Conservation (phyloP, 2,888 invertebrate genomes). For the Drosophila sordidula region DNA sequence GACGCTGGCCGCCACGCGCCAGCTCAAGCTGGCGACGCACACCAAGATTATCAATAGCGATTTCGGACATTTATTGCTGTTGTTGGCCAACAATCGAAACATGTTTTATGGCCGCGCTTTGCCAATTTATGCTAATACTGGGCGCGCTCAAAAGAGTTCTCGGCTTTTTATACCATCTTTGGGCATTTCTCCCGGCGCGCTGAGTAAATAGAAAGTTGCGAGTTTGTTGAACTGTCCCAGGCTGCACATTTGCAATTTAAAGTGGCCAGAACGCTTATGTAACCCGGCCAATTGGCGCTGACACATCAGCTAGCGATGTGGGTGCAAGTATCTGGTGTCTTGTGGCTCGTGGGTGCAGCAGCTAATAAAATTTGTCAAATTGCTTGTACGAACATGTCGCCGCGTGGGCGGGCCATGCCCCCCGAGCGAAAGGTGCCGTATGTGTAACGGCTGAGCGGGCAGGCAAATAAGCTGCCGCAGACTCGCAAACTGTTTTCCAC, state of each 20-base stretch:
- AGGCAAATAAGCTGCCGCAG: conserved; percentile 30
- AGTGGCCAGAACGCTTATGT: conserved; percentile 40
- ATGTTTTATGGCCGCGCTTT: conserved; percentile 53
- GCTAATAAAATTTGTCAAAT: conserved; percentile 78
- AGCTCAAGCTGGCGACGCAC: conserved; percentile 10
- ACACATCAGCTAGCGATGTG: conserved; percentile 30
- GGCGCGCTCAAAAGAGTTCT: conserved; percentile 51
- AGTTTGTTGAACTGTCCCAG: conserved; percentile 50
- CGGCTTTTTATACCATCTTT: conserved; percentile 59
- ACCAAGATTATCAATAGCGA: conserved; percentile 6
- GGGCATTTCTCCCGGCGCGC: conserved; percentile 26
- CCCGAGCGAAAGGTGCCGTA: conserved; percentile 69
- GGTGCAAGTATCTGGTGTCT: conserved; percentile 28
- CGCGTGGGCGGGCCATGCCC: conserved; percentile 50
- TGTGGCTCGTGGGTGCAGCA: conserved; percentile 58
- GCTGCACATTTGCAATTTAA: conserved; percentile 51
- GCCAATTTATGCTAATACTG: conserved; percentile 75
- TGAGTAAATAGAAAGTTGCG: conserved; percentile 75
- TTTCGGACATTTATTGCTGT: conserved; percentile 4
- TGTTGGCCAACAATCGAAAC: conserved; percentile 64
- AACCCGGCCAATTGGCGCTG: conserved; percentile 31
- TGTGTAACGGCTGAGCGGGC: conserved; percentile 68
- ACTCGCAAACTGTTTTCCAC: conserved; percentile 52
- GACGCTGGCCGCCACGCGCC: neutral
- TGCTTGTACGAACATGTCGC: conserved; percentile 48